Conservation (phyloP, 2,888 invertebrate genomes). For the Coremacera marginata region DNA sequence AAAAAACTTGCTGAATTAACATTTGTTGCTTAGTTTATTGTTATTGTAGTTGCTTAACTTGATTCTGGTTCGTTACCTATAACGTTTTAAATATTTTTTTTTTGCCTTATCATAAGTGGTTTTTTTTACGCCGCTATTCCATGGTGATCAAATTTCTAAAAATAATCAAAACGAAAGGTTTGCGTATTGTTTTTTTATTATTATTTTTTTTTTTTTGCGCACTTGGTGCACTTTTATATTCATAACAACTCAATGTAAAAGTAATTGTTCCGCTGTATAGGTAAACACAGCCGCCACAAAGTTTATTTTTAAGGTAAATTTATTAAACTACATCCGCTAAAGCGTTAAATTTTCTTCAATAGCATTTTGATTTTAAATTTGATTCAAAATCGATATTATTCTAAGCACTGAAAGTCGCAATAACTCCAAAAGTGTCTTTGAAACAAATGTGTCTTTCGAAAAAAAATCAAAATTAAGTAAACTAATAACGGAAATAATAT, state of each 20-base stretch:
- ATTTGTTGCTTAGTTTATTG: too few relatives aligned
- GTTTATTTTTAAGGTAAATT: not conserved
- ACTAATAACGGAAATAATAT: not conserved
- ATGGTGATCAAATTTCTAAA: conserved; percentile 56
- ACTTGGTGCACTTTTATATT: not conserved
- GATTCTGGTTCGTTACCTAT: not conserved
- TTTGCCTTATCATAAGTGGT: not conserved
- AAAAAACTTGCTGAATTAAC: too few relatives aligned
- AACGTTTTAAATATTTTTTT: not conserved
- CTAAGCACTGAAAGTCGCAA: not conserved
- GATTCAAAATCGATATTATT: not conserved
- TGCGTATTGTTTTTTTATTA: conserved; percentile 20
- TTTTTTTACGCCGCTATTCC: conserved; percentile 31
- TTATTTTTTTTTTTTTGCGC: conserved; percentile 30
- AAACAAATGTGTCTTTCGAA: not conserved
- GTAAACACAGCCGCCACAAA: not conserved
- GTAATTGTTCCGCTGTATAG: not conserved
- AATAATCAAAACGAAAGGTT: conserved; percentile 51
- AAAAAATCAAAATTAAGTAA: not conserved
- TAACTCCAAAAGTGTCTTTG: conserved; percentile 3
- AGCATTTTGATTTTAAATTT: not conserved
- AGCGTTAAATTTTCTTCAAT: not conserved
- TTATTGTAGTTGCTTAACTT: too few relatives aligned
- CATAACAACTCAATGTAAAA: not conserved
- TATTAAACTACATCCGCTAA: not conserved